Conservation (phyloP, 2,888 invertebrate species). For the Lasioglossum malachurum region DNA sequence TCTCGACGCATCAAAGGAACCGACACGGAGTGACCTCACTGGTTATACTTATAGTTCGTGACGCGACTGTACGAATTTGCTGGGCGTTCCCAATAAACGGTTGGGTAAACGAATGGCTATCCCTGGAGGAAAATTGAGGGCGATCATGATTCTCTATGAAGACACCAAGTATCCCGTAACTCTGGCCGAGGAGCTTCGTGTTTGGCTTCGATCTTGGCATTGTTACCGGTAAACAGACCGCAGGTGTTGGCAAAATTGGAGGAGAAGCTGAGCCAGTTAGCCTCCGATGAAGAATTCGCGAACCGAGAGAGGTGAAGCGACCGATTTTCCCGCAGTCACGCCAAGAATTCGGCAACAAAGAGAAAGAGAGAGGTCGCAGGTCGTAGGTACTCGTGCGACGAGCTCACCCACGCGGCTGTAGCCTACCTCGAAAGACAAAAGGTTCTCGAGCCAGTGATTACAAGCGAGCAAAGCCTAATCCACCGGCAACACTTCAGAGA, state of each 20-base stretch:
- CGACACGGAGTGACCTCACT: no score
- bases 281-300: conserved; percentile 11
- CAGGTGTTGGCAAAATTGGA: conserved; percentile 11
- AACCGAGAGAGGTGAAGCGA: not conserved
- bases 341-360: conserved; percentile 50
- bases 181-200: not conserved
- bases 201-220: not conserved
- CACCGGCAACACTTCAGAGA: conserved; percentile 49
- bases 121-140: not conserved
- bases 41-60: no score
- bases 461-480: conserved; percentile 31
- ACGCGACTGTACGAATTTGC: not conserved
- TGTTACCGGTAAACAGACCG: not conserved
- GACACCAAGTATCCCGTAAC: not conserved
- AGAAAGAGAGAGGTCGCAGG: not conserved
- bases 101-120: not conserved
- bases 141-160: not conserved
- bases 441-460: conserved; percentile 58
- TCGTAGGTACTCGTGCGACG: conserved; percentile 31
- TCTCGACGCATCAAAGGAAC: no score
- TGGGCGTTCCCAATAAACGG: not conserved
- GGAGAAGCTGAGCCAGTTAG: not conserved
- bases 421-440: conserved; percentile 49
- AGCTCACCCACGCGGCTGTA: conserved; percentile 42
- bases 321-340: not conserved